Evolutionary conservation across 2,113 vertebrate species (phyloP), one percentile per base, ranked within the genome.

Genomic region (Sorex fumeus): DNA sequence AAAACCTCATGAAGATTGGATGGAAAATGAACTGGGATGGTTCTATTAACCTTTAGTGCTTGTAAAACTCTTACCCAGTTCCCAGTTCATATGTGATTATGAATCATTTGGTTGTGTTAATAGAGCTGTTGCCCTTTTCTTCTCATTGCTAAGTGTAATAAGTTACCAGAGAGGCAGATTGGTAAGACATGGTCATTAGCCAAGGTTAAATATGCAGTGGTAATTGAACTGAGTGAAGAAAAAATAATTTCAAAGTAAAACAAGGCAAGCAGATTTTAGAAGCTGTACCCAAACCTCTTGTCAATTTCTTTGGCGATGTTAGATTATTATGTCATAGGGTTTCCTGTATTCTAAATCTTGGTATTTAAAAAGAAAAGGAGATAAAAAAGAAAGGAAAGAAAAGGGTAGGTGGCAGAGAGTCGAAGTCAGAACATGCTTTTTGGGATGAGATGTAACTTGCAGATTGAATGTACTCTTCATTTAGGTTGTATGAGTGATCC

Each of bases 41-140:
- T 95, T 93, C 57, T 86, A 92, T 96, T 97, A 86, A 89, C 87
- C 28, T 62, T 4, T 0, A 16, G 15, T 3, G 72, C 85, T 91
- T 90, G 76, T 76, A 0, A 0, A 1, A 0, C 77, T 5, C 0
- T 85, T 30, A 80, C 40, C 72, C 0, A 0, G 34, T 45, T 88
- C 66, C 62, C 88, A 34, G 13, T 88, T 93, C 87, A 62, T 66
- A n/a, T 69, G 10, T 72, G 75, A 94, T 53, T 64, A 8, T 71
- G 87, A 94, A 95, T 96, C 95, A 89, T 32, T 77, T 84, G 81
- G 92, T 92, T 93, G 77, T 88, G 75, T 95, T 90, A 97, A 88
- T 75, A 94, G 30, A 25, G 74, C 72, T 80, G 23, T 90, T 94
- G 87, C 93, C 91, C 95, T 97, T 95, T 96, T 88, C 92, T 84